phyloP scores from a whole-genome alignment of 37 sponge, comb jelly and placozoan genomes.

The Geodia barretti region DNA sequence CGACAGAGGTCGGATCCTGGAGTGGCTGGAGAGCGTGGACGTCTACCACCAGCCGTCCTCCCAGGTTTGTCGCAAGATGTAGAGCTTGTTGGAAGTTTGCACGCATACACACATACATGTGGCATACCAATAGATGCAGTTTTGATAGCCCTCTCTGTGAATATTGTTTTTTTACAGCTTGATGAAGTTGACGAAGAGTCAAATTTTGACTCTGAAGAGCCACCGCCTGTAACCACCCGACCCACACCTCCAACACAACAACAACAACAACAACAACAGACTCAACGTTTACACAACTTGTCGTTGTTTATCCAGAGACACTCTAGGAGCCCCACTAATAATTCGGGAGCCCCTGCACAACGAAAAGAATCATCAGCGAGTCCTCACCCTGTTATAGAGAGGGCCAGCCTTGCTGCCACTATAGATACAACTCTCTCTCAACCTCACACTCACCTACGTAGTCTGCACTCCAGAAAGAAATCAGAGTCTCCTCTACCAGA shows the following conservation, averaged over 20 bases:
- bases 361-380: not conserved
- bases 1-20: not conserved
- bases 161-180: too few species aligned
- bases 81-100: too few species aligned
- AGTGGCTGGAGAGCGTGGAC: not conserved
- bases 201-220: not conserved
- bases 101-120: too few species aligned
- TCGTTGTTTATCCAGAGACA: not conserved
- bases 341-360: not conserved
- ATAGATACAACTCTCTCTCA: not conserved
- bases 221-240: too few species aligned
- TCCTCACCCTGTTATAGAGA: not conserved
- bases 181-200: not conserved
- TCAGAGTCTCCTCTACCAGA: not conserved
- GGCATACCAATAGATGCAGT: too few species aligned
- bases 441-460: not conserved
- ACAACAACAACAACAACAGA: not conserved
- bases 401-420: too few species aligned
- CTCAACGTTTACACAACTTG: not conserved
- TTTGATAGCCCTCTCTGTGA: too few species aligned
- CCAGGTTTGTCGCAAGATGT: too few species aligned
- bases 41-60: too few species aligned
- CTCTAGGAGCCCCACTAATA: not conserved
- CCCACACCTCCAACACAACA: too few species aligned
- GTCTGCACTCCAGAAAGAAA: not conserved